Evolutionary conservation across 1,140 invertebrate species (phyloP).

Genomic region (Meloidogyne exigua): DNA sequence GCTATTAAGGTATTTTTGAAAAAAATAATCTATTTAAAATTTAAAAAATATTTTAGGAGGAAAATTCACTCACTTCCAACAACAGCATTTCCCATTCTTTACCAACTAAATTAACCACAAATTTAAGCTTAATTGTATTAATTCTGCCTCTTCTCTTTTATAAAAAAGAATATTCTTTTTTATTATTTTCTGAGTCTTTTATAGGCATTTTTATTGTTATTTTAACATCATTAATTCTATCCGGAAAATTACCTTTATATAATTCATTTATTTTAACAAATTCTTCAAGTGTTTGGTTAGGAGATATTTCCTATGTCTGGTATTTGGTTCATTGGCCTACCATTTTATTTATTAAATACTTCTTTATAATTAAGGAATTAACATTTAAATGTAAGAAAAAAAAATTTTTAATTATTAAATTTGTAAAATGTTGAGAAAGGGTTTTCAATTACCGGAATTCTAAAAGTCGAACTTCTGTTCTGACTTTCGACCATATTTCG

Average conservation of each 20-base stretch:
- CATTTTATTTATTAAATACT: constrained; percentile 27
- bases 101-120: background rate
- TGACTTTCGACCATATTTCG: too few relatives aligned
- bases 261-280: constrained; percentile 9
- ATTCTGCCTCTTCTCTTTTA: background rate
- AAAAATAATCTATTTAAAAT: too few relatives aligned
- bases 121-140: background rate
- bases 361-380: constrained; percentile 18
- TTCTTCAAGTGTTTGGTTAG: constrained; percentile 4
- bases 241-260: background rate
- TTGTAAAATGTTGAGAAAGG: too few relatives aligned
- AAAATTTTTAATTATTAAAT: too few relatives aligned
- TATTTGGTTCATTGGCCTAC: constrained; percentile 23
- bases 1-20: too few relatives aligned
- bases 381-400: constrained; percentile 7
- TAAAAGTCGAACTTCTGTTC: background rate
- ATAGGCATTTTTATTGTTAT: constrained; percentile 3
- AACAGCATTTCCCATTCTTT: background rate
- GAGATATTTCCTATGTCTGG: constrained; percentile 27
- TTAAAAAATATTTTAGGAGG: too few relatives aligned
- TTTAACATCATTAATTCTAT: background rate
- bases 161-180: background rate
- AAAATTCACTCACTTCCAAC: too few relatives aligned
- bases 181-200: background rate
- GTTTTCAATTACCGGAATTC: too few relatives aligned